Evolutionary conservation across 1,140 invertebrate species (phyloP).

Genomic region (Condylostylus longicornis): DNA sequence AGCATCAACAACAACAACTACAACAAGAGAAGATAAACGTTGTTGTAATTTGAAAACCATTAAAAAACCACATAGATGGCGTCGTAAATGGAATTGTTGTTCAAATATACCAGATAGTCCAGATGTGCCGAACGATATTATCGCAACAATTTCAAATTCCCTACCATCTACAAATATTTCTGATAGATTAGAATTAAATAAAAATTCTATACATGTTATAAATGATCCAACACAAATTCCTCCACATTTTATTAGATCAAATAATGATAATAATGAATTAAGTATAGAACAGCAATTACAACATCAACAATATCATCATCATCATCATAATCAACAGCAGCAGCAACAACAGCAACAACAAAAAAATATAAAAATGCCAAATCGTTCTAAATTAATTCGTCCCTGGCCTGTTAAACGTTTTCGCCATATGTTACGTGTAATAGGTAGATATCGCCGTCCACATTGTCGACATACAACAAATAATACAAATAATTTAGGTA

Average conservation of each 20-base stretch:
- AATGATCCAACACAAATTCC: conserved; percentile 23
- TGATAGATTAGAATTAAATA: no score
- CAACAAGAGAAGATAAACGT: conserved; percentile 7
- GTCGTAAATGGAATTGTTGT: conserved; percentile 40
- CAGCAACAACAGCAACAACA: conserved; percentile 20
- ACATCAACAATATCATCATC: not conserved
- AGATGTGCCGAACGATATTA: conserved; percentile 32
- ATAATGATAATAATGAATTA: conserved; percentile 9
- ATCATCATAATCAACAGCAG: conserved; percentile 10
- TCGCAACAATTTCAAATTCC: conserved; percentile 15
- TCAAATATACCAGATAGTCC: conserved; percentile 39
- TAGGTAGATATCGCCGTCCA: conserved; percentile 23
- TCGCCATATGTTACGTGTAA: conserved; percentile 25
- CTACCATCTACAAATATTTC: no score
- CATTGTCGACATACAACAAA: conserved; percentile 14
- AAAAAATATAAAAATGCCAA: conserved; percentile 21
- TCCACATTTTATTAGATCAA: conserved; percentile 22
- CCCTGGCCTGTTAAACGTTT: conserved; percentile 16
- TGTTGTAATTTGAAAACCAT: conserved; percentile 22
- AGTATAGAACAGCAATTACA: no score
- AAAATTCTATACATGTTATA: conserved; percentile 4
- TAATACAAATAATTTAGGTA: conserved; percentile 1
- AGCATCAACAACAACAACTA: conserved; percentile 4
- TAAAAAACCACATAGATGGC: conserved; percentile 32
- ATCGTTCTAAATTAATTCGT: conserved; percentile 9